phyloP scores from a whole-genome alignment of 2,113 vertebrate genomes.

The Globicephala melas region DNA sequence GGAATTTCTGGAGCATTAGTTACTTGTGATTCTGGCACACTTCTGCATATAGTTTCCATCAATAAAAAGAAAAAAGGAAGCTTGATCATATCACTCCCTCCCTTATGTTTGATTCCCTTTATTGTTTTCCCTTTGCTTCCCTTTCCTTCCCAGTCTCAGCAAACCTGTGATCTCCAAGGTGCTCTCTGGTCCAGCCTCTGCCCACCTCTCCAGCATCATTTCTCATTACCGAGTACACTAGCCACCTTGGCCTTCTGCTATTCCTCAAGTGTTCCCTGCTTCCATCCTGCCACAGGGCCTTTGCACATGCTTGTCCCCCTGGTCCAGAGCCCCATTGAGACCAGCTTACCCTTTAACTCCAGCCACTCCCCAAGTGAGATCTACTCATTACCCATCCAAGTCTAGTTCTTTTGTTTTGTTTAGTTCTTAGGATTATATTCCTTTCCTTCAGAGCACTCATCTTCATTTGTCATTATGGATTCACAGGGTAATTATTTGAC shows the following conservation, averaged over 20 bases:
- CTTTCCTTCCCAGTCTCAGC: background rate
- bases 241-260: background rate
- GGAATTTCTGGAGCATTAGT: background rate
- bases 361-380: background rate
- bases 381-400: too few relatives aligned
- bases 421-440: background rate
- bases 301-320: background rate
- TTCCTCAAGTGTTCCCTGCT: too few relatives aligned
- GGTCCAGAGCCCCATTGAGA: background rate
- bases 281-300: background rate
- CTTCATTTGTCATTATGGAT: background rate
- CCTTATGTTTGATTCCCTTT: background rate
- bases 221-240: background rate
- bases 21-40: background rate
- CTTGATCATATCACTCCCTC: background rate
- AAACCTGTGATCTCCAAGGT: background rate
- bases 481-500: background rate
- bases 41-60: background rate
- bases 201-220: background rate
- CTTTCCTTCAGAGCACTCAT: background rate
- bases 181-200: background rate
- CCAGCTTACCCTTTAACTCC: background rate
- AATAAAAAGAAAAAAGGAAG: background rate
- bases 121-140: background rate
- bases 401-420: background rate